Conservation (phyloP, 1,140 invertebrate species). For the Goniozus legneri region DNA sequence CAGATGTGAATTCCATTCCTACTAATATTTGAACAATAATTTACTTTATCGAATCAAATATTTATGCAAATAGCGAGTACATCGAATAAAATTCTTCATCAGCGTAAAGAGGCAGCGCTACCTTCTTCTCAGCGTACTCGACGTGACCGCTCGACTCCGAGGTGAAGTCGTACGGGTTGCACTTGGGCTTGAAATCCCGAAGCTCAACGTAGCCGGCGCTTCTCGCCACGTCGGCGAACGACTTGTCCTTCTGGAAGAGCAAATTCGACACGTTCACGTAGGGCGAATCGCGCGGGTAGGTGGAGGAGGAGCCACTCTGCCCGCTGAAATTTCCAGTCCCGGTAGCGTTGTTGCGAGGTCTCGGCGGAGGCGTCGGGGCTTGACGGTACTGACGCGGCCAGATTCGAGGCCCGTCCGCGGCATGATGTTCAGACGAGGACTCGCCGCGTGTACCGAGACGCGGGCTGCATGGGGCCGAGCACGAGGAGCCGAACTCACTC, state of each 20-base stretch:
- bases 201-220: conserved; percentile 46
- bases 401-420: conserved; percentile 61
- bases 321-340: conserved; percentile 8
- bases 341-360: conserved; percentile 41
- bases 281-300: conserved; percentile 34
- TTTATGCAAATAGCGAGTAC: no score
- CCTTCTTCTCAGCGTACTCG: conserved; percentile 43
- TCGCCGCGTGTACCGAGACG: conserved; percentile 39
- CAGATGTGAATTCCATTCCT: no score
- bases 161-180: conserved; percentile 44
- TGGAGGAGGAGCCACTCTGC: background rate
- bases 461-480: conserved; percentile 53
- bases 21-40: no score
- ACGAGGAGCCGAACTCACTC: conserved; percentile 52
- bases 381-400: conserved; percentile 61
- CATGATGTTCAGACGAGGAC: conserved; percentile 25
- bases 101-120: no score
- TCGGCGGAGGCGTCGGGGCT: conserved; percentile 55
- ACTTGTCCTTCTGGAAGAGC: conserved; percentile 42
- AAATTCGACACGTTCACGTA: conserved; percentile 56
- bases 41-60: no score
- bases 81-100: no score
- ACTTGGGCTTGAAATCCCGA: conserved; percentile 28
- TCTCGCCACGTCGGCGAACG: conserved; percentile 35
- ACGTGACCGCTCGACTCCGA: conserved; percentile 48